Conservation (phyloP, 2,113 vertebrate genomes). For the Callipepla californica region DNA sequence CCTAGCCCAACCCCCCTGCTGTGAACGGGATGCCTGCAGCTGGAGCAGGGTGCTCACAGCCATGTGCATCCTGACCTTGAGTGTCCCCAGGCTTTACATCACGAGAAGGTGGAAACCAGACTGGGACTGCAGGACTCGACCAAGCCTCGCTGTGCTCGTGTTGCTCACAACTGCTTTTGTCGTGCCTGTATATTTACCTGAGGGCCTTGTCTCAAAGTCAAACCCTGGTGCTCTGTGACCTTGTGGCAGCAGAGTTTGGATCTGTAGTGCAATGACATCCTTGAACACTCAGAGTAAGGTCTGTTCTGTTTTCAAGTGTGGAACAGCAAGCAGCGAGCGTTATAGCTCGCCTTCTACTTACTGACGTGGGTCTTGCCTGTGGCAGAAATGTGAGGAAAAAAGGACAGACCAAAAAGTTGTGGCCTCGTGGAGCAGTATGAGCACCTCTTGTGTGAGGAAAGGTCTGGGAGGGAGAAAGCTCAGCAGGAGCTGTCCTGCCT, state of each 20-base stretch:
- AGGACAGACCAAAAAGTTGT: background rate
- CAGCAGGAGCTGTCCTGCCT: background rate
- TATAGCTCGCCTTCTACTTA: no score
- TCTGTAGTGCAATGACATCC: accelerated
- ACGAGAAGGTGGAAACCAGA: no score
- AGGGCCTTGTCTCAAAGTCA: background rate
- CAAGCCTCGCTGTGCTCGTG: no score
- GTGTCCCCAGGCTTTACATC: no score
- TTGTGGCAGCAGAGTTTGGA: background rate
- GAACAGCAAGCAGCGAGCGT: no score
- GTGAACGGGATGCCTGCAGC: no score
- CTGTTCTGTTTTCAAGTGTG: background rate
- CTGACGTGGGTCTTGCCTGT: background rate
- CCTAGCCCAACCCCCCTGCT: no score
- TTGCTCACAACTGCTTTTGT: background rate
- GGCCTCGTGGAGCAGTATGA: background rate
- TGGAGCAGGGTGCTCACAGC: no score
- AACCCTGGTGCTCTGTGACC: background rate
- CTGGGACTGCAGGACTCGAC: no score
- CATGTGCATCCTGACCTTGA: no score
- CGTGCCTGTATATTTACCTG: background rate
- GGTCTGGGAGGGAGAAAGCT: background rate
- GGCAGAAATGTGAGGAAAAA: background rate
- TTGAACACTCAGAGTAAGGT: background rate
- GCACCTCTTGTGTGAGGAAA: background rate